Base-by-base conservation (phyloP, 2,113 vertebrate species). In the Dasyornis broadbenti region DNA sequence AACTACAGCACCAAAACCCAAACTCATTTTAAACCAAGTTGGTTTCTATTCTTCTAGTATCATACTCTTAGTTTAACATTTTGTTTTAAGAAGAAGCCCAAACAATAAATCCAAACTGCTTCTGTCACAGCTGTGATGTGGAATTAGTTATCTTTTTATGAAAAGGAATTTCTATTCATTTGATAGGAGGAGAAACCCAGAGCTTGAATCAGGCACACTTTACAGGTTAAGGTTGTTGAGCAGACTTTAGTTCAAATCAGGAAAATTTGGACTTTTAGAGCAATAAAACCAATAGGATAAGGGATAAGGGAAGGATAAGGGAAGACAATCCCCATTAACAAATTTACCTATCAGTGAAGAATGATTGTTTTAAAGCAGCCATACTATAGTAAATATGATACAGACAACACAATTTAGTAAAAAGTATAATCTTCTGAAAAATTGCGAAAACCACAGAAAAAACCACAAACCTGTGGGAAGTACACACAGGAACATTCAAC, bases 401-500 rank as follows among this genome's bases (percentile, higher is more conserved):
- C 6, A 61, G 17, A 39, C 9, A 83, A 70, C 1, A 11, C 10
- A 3, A 21, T 52, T 39, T 47, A 47, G 27, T 26, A 66, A 44
- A 71, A 76, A 18, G 15, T 83, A 18, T 26, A 31, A 35, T 26
- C 35, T 57, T 53, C 57, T 19, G 24, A 35, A 73, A 68, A 73
- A 57, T 8, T 4, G 4, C 16, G 64, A 76, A 54, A 40, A 17
- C 1, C 23, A 79, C 47, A 65, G n/a, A 90, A 75, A 70, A 94
- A 82, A 45, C 10, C 33, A 96, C 91, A 87, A 82, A 99, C 99
- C 99, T 99, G 90, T 99, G 98, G 45, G 98, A 94, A 82, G 97
- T 75, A 82, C 97, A 93, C 89, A 98, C 95, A 21, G 99, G 98
- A 86, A 92, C 95, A 83, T 93, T 98, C 94, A 99, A 73, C 50